A percentile compares a stretch with the other conserved stretches of the same genome.
Evolutionary conservation across 2,797 vertebrate genomes (phyloP).

Genomic region (Diglossa cyanea): DNA sequence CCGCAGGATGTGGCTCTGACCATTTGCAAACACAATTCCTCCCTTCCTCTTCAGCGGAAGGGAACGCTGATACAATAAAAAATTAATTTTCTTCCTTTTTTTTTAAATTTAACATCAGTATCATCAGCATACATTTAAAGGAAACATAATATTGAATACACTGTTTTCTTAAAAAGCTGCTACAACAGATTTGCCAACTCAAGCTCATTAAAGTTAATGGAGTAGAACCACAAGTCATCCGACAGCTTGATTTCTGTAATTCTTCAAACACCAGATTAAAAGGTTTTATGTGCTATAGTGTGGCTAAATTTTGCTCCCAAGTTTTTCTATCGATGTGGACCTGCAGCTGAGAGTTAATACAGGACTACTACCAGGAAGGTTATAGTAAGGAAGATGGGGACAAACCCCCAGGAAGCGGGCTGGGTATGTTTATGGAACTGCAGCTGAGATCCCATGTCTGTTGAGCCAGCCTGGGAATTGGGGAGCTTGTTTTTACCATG

Average conservation of each 20-base stretch:
- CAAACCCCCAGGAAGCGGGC: background rate
- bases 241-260: background rate
- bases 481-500: background rate
- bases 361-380: background rate
- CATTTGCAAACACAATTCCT: background rate
- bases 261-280: background rate
- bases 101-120: background rate
- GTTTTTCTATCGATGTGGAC: background rate
- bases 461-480: slow-evolving; percentile 8
- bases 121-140: background rate
- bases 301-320: background rate
- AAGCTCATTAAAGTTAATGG: background rate
- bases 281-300: background rate
- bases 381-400: background rate
- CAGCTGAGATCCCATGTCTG: background rate
- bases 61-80: background rate
- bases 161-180: background rate
- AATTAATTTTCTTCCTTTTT: background rate
- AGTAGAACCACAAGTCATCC: background rate
- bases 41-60: background rate
- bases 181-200: background rate
- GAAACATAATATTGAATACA: background rate
- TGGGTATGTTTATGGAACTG: background rate
- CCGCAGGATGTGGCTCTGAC: background rate
- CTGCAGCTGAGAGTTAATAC: background rate